Evolutionary conservation across 2,888 invertebrate species (phyloP).

Genomic region (Geophilus truncorum): DNA sequence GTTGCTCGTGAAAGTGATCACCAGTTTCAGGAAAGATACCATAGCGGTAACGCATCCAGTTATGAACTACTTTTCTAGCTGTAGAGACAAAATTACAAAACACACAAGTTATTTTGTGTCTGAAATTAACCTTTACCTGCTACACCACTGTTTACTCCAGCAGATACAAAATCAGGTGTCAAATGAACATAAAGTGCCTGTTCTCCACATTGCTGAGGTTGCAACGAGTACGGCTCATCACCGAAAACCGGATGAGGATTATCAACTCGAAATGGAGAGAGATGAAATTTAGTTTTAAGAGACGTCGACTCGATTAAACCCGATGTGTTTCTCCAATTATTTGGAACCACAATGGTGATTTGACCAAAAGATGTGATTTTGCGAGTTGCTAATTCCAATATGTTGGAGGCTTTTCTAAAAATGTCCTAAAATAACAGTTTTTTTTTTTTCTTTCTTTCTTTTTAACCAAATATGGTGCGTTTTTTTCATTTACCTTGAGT

Average conservation of each 20-base stretch:
- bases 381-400: constrained; percentile 31
- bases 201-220: constrained; percentile 23
- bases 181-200: constrained; percentile 23
- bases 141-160: not conserved
- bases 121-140: not conserved
- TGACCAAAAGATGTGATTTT: constrained; percentile 22
- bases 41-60: constrained; percentile 63
- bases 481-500: not conserved
- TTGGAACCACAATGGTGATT: constrained; percentile 14
- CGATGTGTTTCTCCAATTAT: not conserved
- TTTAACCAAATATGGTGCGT: no score
- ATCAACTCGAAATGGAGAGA: not conserved
- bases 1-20: constrained; percentile 52
- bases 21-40: constrained; percentile 64
- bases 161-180: not conserved
- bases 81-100: constrained; percentile 38
- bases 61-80: constrained; percentile 55
- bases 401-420: constrained; percentile 22
- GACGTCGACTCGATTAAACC: not conserved
- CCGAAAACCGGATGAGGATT: constrained; percentile 5
- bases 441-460: no score
- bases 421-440: not conserved
- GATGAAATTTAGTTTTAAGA: not conserved
- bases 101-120: no score
- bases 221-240: not conserved